A percentile compares a stretch with the other conserved stretches of the same genome.
These are phyloP conservation scores for Nothocercus julius DNA, from an alignment of 2,113 vertebrate species.

Conservation along the genomic window DNA sequence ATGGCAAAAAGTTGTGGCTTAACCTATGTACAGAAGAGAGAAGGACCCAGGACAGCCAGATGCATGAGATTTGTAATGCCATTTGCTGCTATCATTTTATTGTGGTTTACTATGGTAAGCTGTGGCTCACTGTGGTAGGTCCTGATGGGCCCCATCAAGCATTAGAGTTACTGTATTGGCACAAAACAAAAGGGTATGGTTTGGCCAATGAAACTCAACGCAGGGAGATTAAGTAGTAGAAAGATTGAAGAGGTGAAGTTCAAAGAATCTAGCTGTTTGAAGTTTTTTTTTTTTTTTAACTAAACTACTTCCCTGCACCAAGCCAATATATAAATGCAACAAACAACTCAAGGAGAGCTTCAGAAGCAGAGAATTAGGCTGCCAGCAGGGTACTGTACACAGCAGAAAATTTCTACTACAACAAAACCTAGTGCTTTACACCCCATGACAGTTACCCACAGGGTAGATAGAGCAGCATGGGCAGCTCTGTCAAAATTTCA, in stretches of 20 bases:
- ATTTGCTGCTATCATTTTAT: background rate
- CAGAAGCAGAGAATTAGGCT: background rate
- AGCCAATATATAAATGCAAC: background rate
- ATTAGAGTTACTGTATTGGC: conserved; percentile 22
- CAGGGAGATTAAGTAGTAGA: background rate
- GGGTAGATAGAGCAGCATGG: background rate
- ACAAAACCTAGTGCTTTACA: background rate
- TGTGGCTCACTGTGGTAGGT: conserved; percentile 2
- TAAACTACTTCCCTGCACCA: background rate
- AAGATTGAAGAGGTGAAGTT: conserved; percentile 38
- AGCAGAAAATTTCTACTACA: background rate
- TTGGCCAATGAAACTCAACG: background rate
- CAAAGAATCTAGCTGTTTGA: conserved; percentile 33
- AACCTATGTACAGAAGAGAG: background rate
- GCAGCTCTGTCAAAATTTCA: background rate
- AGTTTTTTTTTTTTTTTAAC: background rate
- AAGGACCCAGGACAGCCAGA: background rate
- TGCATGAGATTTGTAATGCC: background rate
- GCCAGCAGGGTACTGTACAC: background rate
- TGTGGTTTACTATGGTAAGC: background rate
- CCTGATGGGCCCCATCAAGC: conserved; percentile 9
- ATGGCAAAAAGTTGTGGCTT: background rate
- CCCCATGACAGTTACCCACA: background rate
- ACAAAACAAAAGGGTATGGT: conserved; percentile 18
- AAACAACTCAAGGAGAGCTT: background rate